Percentiles rank a stretch among this genome's conserved stretches.
phyloP scores from a whole-genome alignment of 1,140 invertebrate species.

The Laupala kohalensis region DNA sequence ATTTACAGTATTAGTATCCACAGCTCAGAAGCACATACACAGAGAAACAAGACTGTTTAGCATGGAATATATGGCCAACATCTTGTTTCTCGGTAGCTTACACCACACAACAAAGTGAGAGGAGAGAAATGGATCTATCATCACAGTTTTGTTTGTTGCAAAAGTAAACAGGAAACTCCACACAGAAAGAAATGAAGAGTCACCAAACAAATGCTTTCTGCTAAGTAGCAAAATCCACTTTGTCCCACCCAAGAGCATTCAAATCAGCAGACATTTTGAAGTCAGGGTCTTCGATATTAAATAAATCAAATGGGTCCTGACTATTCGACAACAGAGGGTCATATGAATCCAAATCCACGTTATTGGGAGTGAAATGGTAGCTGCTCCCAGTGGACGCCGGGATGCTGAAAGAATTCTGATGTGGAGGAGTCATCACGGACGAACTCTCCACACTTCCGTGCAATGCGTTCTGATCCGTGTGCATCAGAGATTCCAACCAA shows the following conservation, averaged over 20 bases:
- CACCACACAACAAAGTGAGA: neutral
- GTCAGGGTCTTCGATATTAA: slow-evolving; percentile 53
- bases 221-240: slow-evolving; percentile 48
- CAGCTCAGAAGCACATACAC: too few relatives aligned
- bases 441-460: neutral
- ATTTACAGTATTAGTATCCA: too few relatives aligned
- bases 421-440: slow-evolving; percentile 9
- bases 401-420: slow-evolving; percentile 5
- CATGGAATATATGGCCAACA: neutral
- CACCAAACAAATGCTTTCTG: slow-evolving; percentile 18
- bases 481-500: slow-evolving; percentile 56
- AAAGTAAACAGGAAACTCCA: neutral
- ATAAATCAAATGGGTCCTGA: slow-evolving; percentile 53
- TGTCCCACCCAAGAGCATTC: slow-evolving; percentile 39
- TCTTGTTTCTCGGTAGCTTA: neutral
- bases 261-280: slow-evolving; percentile 45
- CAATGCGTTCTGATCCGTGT: slow-evolving; percentile 21
- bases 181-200: neutral
- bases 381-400: neutral
- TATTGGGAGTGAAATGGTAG: slow-evolving; percentile 18
- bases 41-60: neutral
- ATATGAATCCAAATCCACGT: slow-evolving; percentile 33
- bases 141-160: neutral
- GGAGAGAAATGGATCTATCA: neutral
- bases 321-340: slow-evolving; percentile 46